phyloP scores from a whole-genome alignment of 53 echinoderm and acorn worm species.

The Astropecten irregularis region DNA sequence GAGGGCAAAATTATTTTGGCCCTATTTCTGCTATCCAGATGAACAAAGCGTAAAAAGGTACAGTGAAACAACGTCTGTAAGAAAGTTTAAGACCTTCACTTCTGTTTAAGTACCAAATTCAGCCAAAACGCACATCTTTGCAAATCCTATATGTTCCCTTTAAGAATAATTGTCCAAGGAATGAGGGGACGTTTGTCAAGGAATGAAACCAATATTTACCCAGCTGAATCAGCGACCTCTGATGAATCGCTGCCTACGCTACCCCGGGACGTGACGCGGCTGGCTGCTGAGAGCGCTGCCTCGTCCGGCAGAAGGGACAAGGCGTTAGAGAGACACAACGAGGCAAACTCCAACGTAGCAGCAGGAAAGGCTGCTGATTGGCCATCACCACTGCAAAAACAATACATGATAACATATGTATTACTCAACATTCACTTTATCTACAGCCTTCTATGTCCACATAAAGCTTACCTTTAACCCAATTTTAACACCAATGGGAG shows the following conservation, averaged over 20 bases:
- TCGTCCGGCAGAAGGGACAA: constrained; percentile 77
- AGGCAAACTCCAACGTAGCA: constrained; percentile 96
- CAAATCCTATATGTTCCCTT: no score
- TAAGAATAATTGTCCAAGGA: neutral
- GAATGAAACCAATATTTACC: constrained; percentile 34
- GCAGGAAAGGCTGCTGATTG: constrained; percentile 97
- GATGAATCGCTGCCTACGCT: constrained; percentile 73
- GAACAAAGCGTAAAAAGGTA: no score
- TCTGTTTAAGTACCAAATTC: no score
- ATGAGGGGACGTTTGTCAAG: neutral
- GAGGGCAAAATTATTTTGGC: no score
- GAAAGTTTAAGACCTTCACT: no score
- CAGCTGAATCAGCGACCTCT: constrained; percentile 56
- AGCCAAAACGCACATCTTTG: no score
- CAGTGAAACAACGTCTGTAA: neutral
- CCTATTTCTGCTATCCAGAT: no score
- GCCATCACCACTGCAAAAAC: constrained; percentile 51
- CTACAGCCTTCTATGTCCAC: no score
- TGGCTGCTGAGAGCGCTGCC: constrained; percentile 33
- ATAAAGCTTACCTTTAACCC: no score
- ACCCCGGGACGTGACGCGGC: constrained; percentile 51
- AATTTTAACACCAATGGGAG: no score
- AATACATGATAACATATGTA: neutral
- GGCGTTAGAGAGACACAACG: constrained; percentile 87
- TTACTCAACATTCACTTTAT: neutral